These are phyloP conservation scores for Sinocyclocheilus anshuiensis DNA, from an alignment of 2,113 vertebrate species.

Conservation along the genomic window DNA sequence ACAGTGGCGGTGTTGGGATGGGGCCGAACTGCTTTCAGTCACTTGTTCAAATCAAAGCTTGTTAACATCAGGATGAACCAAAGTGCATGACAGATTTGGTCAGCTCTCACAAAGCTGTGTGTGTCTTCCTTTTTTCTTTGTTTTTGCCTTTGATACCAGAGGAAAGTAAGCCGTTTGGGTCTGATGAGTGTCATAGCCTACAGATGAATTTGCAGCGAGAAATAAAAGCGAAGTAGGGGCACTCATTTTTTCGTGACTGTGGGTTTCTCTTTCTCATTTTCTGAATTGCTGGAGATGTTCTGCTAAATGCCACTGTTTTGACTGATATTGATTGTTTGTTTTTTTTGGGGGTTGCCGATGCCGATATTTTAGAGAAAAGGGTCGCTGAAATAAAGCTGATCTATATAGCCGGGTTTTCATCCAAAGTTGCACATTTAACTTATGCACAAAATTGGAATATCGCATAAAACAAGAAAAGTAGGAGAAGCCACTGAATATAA, in stretches of 20 bases:
- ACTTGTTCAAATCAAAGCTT: conserved; percentile 42
- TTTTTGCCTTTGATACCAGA: not conserved
- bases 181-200: not conserved
- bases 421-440: too few species aligned
- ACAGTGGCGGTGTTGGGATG: conserved; percentile 24
- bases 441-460: too few species aligned
- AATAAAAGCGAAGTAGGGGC: not conserved
- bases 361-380: too few species aligned
- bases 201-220: not conserved
- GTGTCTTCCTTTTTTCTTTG: not conserved
- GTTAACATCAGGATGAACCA: conserved; percentile 11
- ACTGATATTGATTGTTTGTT: too few species aligned
- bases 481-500: too few species aligned
- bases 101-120: conserved; percentile 1
- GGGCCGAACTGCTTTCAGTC: conserved; percentile 24
- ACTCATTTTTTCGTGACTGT: not conserved
- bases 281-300: not conserved
- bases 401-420: too few species aligned
- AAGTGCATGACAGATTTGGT: not conserved
- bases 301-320: not conserved
- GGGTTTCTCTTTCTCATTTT: not conserved
- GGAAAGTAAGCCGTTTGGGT: not conserved
- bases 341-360: too few species aligned
- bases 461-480: too few species aligned
- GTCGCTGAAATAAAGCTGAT: too few species aligned